Conservation (phyloP, 2,888 invertebrate species). For the Diaperis boleti region DNA sequence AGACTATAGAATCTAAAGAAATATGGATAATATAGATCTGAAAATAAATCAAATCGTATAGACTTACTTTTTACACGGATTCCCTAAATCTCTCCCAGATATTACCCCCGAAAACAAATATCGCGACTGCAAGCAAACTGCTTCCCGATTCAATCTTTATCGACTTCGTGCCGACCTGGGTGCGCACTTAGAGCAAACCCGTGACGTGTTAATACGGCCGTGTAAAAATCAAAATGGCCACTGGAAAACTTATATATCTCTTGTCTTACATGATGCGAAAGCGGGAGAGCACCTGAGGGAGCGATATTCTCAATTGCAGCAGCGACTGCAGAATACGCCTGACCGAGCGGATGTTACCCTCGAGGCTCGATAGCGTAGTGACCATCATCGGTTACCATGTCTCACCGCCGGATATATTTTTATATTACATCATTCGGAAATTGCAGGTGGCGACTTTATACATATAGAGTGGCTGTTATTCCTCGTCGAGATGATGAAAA, state of each 20-base stretch:
- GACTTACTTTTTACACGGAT: too few relatives aligned
- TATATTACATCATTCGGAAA: slow-evolving; percentile 8
- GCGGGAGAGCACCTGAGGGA: slow-evolving; percentile 49
- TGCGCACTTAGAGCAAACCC: slow-evolving; percentile 19
- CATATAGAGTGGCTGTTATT: slow-evolving; percentile 13
- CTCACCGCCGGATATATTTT: slow-evolving; percentile 34
- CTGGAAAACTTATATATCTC: slow-evolving; percentile 42
- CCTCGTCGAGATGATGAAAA: slow-evolving; percentile 1
- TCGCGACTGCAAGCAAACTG: slow-evolving; percentile 39
- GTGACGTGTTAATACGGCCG: slow-evolving; percentile 14
- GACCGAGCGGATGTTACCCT: slow-evolving; percentile 49
- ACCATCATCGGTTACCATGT: slow-evolving; percentile 50
- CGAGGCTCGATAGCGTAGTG: slow-evolving; percentile 50
- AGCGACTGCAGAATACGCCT: slow-evolving; percentile 48
- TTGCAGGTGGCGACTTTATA: slow-evolving; percentile 17
- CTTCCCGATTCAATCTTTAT: slow-evolving; percentile 50
- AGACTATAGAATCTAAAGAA: too few relatives aligned
- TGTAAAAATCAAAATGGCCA: slow-evolving; percentile 19
- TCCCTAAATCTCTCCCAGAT: too few relatives aligned
- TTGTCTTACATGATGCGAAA: slow-evolving; percentile 44
- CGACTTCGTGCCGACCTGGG: slow-evolving; percentile 50
- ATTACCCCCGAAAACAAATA: slow-evolving; percentile 4
- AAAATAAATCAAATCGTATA: too few relatives aligned
- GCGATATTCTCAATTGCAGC: slow-evolving; percentile 51
- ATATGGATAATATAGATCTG: too few relatives aligned